Evolutionary conservation across 2,888 invertebrate genomes (phyloP), one percentile per base, ranked within the genome.

Genomic region (Leucozona laternaria): DNA sequence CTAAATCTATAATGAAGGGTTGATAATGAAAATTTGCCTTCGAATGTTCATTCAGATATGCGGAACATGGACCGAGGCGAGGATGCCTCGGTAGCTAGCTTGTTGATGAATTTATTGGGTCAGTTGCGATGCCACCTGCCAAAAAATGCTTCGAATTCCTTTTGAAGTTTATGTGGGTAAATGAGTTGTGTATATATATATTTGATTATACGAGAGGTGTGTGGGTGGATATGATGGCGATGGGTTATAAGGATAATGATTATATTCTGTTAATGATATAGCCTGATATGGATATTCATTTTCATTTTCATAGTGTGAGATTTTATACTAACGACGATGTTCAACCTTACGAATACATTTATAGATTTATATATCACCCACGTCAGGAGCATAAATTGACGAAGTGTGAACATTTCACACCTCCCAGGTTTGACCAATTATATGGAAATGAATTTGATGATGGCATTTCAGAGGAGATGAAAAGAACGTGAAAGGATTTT

Each of bases 121-220:
- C 87, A 87, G 87, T 87, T 87, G 79, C 79, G 83, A 76, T 83
- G 83, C 87, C 83, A 83, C 87, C 82, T 87, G 82, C 82, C 87
- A 76, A 87, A 83, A 87, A 87, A 87, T 87, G 72, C 76, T 72
- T 79, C 70, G 76, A 83, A 87, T 87, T 87, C 87, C 87, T 87
- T 87, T 87, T 87, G 87, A 87, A 87, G 87, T 83, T 87, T 87
- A 68, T 68, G 60, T 62, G 79, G 76, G 50, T 70, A 75, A 84
- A 68, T 73, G 53, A 55, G 60, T 31, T 22, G 22, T 13, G 6
- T 28, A 37, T 64, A 31, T 64, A 28, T 31, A 31, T 64, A 28
- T 31, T 55, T 60, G 58, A 58, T 31, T 40, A 62, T 43, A 28
- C 4, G 4, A 31, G 37, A 22, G 31, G 55, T 60, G 58, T 48